Evolutionary conservation across 1,140 invertebrate species (phyloP), one percentile per base, ranked within the genome.

Genomic region (Leptinotarsa defecta): DNA sequence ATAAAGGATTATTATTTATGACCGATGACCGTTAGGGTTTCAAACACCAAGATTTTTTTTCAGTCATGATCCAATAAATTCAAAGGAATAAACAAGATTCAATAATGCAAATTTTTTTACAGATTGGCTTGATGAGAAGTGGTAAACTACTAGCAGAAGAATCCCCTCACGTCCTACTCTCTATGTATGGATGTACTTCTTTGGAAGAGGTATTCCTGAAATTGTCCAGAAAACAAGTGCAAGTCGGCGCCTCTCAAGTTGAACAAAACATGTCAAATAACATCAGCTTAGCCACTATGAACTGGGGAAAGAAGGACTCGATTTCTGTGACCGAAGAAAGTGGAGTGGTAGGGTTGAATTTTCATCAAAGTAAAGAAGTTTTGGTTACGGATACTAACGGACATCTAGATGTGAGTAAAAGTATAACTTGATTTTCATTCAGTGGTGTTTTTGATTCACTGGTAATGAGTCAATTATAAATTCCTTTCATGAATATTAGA

Each of bases 201-300:
- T 86, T 98, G 8, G 96, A 98, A 86, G 95, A 97, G 79, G 96
- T 98, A 2, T 99, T 99, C 87, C 88, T 99, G 13, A 96, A 97
- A 86, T 87, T 98, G 1, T 98, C 93, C 63, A 87, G 91, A 75
- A 88, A 89, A 75, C 84, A 86, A 77, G 83, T 81, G n/a, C 82
- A 83, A 75, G 74, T 79, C 5, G 79, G 73, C 1, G 76, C 74
- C 13, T 62, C 61, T 64, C 76, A 78, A 19, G 86, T 88, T 15
- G 91, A 93, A 79, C 85, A 91, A 22, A 92, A 93, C 78, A 91
- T 92, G 74, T 90, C 91, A 43, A 94, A 93, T 80, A 94, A 94
- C 83, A 93, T 92, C 76, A 92, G 93, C 79, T 88, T 94, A 80
- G 92, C 93, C 77, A 91, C 92, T 77, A 89, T 94, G 84, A 91